These are phyloP conservation scores for Phyllotreta cruciferae DNA, from an alignment of 2,888 invertebrate genomes.

Conservation along the genomic window DNA sequence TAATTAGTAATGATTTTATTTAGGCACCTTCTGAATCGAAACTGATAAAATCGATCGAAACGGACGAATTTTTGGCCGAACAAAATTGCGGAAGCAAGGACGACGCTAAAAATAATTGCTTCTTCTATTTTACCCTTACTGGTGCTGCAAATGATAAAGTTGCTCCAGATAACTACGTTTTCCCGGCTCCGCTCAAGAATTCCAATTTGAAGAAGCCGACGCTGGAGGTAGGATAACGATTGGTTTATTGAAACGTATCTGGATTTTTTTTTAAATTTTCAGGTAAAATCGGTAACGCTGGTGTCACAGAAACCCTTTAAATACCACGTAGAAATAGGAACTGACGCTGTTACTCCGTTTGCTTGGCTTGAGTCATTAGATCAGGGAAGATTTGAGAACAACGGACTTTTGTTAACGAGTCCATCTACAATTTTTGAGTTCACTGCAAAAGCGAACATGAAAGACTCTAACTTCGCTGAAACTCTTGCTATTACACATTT, in stretches of 20 bases:
- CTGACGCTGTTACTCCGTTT: slow-evolving; percentile 69
- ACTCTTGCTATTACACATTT: slow-evolving; percentile 51
- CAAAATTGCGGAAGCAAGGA: slow-evolving; percentile 52
- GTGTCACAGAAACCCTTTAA: slow-evolving; percentile 44
- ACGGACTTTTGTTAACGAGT: slow-evolving; percentile 68
- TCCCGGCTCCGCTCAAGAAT: slow-evolving; percentile 67
- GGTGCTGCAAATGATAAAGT: slow-evolving; percentile 54
- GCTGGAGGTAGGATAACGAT: slow-evolving; percentile 62
- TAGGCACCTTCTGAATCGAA: slow-evolving; percentile 44
- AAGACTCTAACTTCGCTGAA: slow-evolving; percentile 42
- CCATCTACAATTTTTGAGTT: slow-evolving; percentile 48
- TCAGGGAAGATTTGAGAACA: slow-evolving; percentile 75
- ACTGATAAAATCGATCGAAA: slow-evolving; percentile 39
- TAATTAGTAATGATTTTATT: slow-evolving; percentile 18
- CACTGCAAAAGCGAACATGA: slow-evolving; percentile 41
- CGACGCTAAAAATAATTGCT: slow-evolving; percentile 56
- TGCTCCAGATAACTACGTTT: slow-evolving; percentile 72
- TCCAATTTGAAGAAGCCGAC: slow-evolving; percentile 63
- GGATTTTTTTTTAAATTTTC: slow-evolving; percentile 30
- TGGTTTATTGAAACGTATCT: background rate
- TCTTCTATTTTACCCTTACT: slow-evolving; percentile 63
- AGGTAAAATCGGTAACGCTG: slow-evolving; percentile 45
- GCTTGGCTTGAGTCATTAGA: slow-evolving; percentile 73
- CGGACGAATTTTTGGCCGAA: slow-evolving; percentile 52
- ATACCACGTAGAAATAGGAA: slow-evolving; percentile 53